Evolutionary conservation across 2,797 vertebrate genomes (phyloP).

Genomic region (Syncerus caffer): DNA sequence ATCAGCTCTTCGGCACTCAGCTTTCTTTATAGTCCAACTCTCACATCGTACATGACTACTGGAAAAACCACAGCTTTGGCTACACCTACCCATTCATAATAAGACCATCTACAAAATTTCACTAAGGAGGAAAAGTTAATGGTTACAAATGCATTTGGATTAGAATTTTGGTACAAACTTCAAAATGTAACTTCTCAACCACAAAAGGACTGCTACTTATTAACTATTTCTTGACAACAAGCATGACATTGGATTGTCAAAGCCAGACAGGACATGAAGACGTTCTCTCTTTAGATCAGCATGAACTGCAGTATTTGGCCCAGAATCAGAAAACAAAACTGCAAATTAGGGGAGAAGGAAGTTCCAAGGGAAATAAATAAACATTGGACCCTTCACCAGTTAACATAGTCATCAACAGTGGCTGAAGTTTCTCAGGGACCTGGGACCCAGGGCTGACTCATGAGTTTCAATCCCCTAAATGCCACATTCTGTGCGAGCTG

Average conservation of each 20-base stretch:
- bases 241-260: not conserved
- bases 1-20: rapidly evolving
- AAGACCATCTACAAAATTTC: not conserved
- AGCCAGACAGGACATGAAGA: not conserved
- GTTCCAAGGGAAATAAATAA: not conserved
- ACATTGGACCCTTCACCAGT: not conserved
- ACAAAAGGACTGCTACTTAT: not conserved
- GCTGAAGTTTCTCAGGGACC: not conserved
- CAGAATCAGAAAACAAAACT: constrained; percentile 21
- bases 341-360: not conserved
- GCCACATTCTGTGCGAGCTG: not conserved
- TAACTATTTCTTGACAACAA: not conserved
- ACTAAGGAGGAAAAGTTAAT: not conserved
- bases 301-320: not conserved
- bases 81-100: not conserved
- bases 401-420: not conserved
- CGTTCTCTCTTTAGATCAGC: not conserved
- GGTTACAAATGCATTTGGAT: not conserved
- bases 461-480: not conserved
- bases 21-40: too few relatives aligned
- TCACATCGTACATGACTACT: too few relatives aligned
- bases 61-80: too few relatives aligned
- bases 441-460: not conserved
- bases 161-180: not conserved
- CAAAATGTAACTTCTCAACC: not conserved